Percentiles rank a stretch among this genome's conserved stretches.
Evolutionary conservation across 2,888 invertebrate genomes (phyloP).

Genomic region (Resseliella maxima): DNA sequence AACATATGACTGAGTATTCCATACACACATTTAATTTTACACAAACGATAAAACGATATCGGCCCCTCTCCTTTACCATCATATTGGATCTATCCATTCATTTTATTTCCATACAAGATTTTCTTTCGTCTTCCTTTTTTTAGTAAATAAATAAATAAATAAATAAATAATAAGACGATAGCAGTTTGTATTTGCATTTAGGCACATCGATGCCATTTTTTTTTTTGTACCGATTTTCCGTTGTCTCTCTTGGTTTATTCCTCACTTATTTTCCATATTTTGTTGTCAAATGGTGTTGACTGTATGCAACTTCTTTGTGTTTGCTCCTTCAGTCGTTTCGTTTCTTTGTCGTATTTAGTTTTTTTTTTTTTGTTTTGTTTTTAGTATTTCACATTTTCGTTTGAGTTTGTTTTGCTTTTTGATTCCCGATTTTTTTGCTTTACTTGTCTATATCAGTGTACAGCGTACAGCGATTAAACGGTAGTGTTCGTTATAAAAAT

Average conservation of each 20-base stretch:
- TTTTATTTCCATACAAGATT: conserved; percentile 46
- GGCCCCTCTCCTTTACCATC: not conserved
- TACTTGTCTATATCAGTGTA: not conserved
- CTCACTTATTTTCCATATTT: conserved; percentile 44
- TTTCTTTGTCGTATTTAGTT: not conserved
- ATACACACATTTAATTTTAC: conserved; percentile 24
- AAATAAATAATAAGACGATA: not conserved
- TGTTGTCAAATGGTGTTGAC: conserved; percentile 22
- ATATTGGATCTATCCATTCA: not conserved
- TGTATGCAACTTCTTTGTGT: not conserved
- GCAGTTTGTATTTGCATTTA: conserved; percentile 18
- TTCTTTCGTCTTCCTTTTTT: not conserved
- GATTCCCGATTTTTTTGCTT: not conserved
- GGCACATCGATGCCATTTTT: not conserved
- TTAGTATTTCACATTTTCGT: not conserved
- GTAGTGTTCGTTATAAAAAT: not conserved
- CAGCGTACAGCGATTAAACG: not conserved
- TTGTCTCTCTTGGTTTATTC: conserved; percentile 6
- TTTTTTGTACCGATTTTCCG: not conserved
- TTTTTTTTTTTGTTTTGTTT: conserved; percentile 6
- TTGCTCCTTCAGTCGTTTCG: not conserved
- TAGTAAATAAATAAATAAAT: conserved; percentile 34
- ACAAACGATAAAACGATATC: not conserved
- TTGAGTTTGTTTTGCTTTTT: not conserved
- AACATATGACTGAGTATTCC: not conserved